These are phyloP conservation scores for Oscheius sp. DNA, from an alignment of 2,888 invertebrate species.

Conservation along the genomic window DNA sequence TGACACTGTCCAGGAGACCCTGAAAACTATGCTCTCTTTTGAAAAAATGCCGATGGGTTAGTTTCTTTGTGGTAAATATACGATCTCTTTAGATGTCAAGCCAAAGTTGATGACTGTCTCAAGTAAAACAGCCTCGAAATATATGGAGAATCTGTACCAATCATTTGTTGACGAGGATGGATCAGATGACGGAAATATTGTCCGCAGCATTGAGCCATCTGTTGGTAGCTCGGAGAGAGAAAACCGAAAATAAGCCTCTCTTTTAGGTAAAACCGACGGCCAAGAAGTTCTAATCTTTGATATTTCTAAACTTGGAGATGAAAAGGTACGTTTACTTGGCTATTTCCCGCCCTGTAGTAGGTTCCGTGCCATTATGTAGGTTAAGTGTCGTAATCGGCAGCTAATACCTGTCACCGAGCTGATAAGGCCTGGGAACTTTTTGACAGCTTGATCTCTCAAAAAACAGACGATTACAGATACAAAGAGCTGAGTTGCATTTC, in stretches of 20 bases:
- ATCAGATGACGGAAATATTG: slow-evolving; percentile 54
- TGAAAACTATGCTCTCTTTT: slow-evolving; percentile 33
- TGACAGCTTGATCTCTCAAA: neutral
- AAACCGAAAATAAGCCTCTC: neutral
- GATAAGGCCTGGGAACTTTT: too few species aligned
- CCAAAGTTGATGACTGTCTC: slow-evolving; percentile 7
- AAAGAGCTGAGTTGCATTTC: slow-evolving; percentile 56
- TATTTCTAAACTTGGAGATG: slow-evolving; percentile 44
- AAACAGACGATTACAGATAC: slow-evolving; percentile 38
- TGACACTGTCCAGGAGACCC: slow-evolving; percentile 38
- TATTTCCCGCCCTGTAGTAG: too few species aligned
- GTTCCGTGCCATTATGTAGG: too few species aligned
- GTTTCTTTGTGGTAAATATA: neutral
- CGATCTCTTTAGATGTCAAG: slow-evolving; percentile 19
- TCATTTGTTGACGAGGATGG: slow-evolving; percentile 50
- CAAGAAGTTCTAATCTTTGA: slow-evolving; percentile 57
- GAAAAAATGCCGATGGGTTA: slow-evolving; percentile 28
- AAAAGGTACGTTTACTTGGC: slow-evolving; percentile 34
- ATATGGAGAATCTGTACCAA: slow-evolving; percentile 32
- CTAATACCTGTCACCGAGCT: neutral
- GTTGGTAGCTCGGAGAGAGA: slow-evolving; percentile 35
- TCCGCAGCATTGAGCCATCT: slow-evolving; percentile 49
- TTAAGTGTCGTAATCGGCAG: neutral
- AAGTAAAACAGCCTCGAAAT: slow-evolving; percentile 11
- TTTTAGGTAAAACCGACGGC: slow-evolving; percentile 46